These are phyloP conservation scores for Noctua pronuba DNA, from an alignment of 2,888 invertebrate species.

Conservation along the genomic window DNA sequence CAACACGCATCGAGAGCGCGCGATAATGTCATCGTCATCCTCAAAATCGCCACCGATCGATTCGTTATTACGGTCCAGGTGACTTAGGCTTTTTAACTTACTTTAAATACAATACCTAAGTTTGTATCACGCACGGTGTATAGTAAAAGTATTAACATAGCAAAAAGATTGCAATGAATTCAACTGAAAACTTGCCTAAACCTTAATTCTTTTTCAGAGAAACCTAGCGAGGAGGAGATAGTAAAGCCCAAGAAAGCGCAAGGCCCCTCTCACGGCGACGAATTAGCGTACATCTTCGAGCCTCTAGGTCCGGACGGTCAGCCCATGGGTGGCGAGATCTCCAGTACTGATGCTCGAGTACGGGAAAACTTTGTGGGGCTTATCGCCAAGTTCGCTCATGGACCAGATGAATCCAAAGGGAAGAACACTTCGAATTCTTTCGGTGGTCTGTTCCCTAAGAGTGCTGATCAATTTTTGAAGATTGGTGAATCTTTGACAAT, in stretches of 20 bases:
- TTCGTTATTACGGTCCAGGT: neutral
- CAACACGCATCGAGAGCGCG: too few relatives aligned
- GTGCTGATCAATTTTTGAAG: slow-evolving; percentile 81
- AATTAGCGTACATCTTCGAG: slow-evolving; percentile 93
- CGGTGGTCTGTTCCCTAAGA: slow-evolving; percentile 74
- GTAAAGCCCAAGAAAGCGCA: slow-evolving; percentile 67
- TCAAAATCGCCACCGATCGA: too few relatives aligned
- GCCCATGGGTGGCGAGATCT: slow-evolving; percentile 82
- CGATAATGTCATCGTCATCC: too few relatives aligned
- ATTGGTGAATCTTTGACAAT: slow-evolving; percentile 77
- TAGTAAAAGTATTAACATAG: neutral
- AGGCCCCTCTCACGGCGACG: slow-evolving; percentile 93
- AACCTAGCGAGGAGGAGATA: slow-evolving; percentile 54
- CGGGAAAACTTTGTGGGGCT: slow-evolving; percentile 92
- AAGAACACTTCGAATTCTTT: slow-evolving; percentile 66
- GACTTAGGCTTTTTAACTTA: neutral
- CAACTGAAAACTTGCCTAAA: neutral
- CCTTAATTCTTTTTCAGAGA: slow-evolving; percentile 61
- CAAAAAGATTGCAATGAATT: neutral
- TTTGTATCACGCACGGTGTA: neutral
- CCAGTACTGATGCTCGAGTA: slow-evolving; percentile 91
- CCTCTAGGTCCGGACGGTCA: slow-evolving; percentile 91
- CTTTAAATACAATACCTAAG: neutral
- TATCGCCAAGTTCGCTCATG: slow-evolving; percentile 92
- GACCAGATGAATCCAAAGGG: slow-evolving; percentile 67